These are phyloP conservation scores for Falco rusticolus DNA, from an alignment of 2,797 vertebrate genomes.

Conservation along the genomic window DNA sequence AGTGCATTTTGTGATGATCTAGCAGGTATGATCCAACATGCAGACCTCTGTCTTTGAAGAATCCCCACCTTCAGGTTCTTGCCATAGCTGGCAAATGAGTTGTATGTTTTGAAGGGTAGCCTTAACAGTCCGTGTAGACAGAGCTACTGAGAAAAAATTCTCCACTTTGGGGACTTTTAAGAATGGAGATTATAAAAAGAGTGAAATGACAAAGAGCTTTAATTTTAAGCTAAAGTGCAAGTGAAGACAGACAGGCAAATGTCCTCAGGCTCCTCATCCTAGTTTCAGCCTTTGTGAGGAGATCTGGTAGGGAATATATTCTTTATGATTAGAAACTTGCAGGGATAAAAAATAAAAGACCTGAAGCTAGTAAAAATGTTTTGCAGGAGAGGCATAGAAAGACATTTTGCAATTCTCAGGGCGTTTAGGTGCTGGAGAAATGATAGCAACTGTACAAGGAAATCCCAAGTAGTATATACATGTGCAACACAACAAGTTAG, in stretches of 20 bases:
- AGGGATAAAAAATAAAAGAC: conserved; percentile 49
- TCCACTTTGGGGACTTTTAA: conserved; percentile 9
- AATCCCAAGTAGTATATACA: conserved; percentile 36
- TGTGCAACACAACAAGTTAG: conserved; percentile 29
- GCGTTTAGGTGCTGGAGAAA: conserved; percentile 29
- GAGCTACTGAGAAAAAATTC: background rate
- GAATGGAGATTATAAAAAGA: conserved; percentile 8
- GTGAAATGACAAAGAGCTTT: conserved; percentile 57
- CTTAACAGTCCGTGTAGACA: background rate
- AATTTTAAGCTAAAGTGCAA: conserved; percentile 62
- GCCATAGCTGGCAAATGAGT: background rate
- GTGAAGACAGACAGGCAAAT: conserved; percentile 39
- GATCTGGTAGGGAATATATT: conserved; percentile 29
- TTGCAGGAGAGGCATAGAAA: conserved; percentile 36
- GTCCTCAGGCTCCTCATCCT: conserved; percentile 43
- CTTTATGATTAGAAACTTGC: conserved; percentile 48
- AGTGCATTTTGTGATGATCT: background rate
- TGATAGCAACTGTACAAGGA: background rate
- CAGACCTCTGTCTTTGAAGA: background rate
- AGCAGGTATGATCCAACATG: background rate
- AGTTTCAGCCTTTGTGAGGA: conserved; percentile 35
- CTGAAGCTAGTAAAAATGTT: conserved; percentile 51
- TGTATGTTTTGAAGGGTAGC: conserved; percentile 12
- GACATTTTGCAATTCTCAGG: conserved; percentile 53
- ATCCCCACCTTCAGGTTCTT: background rate